phyloP scores from a whole-genome alignment of 2,797 vertebrate species.

The Microtus californicus region DNA sequence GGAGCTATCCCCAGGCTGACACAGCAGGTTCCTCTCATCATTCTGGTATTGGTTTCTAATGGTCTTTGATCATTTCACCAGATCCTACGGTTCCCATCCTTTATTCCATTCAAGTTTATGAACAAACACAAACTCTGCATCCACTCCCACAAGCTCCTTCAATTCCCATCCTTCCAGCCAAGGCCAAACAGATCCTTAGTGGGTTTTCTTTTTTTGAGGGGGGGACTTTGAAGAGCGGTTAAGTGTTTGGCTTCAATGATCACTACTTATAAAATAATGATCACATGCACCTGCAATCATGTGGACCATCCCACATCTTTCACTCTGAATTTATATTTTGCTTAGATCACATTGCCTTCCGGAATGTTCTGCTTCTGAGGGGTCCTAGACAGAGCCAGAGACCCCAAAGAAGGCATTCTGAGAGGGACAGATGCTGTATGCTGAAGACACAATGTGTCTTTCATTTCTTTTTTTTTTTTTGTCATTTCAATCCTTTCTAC shows the following conservation, averaged over 20 bases:
- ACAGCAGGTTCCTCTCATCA: background rate
- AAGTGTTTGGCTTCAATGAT: background rate
- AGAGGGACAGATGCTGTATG: background rate
- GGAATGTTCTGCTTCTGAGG: background rate
- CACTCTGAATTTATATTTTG: background rate
- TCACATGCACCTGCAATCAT: background rate
- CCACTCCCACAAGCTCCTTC: background rate
- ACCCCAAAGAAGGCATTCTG: background rate
- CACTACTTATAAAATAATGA: background rate
- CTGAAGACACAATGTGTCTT: background rate
- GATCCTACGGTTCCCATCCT: background rate
- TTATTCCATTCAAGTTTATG: conserved; percentile 1
- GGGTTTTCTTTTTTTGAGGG: background rate
- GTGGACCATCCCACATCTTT: background rate
- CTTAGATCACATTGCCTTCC: background rate
- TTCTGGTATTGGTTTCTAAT: background rate
- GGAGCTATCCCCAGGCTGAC: background rate
- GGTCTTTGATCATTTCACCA: background rate
- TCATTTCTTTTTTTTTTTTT: background rate
- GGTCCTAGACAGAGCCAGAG: background rate
- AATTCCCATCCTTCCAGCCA: background rate
- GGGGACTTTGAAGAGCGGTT: background rate
- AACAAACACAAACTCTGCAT: background rate
- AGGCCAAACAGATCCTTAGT: background rate
- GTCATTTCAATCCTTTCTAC: background rate